These are phyloP conservation scores for Yponomeuta plumbellus DNA, from an alignment of 2,888 invertebrate genomes.

Conservation along the genomic window DNA sequence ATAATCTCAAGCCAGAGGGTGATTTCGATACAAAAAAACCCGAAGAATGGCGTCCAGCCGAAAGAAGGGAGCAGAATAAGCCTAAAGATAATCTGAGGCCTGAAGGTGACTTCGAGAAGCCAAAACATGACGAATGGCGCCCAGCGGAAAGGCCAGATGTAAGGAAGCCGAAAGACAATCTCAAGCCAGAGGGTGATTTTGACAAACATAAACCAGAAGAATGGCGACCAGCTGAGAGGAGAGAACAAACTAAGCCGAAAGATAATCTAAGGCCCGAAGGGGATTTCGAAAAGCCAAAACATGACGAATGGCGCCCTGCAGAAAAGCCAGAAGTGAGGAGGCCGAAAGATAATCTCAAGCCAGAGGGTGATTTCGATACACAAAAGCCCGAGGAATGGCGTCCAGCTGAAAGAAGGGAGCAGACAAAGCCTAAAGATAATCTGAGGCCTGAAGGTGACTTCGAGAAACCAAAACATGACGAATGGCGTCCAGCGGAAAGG, in stretches of 20 bases:
- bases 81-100: conserved; percentile 59
- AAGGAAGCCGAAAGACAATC: conserved; percentile 76
- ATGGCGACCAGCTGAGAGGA: conserved; percentile 52
- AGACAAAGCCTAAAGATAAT: conserved; percentile 57
- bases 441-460: conserved; percentile 60
- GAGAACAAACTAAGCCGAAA: conserved; percentile 44
- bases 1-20: conserved; percentile 66
- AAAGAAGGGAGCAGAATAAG: conserved; percentile 32
- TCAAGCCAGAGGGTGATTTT: conserved; percentile 76
- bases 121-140: conserved; percentile 41
- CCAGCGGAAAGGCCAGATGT: conserved; percentile 63
- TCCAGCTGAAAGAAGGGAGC: conserved; percentile 45
- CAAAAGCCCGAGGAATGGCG: conserved; percentile 42
- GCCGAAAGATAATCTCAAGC: conserved; percentile 72
- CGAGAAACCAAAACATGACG: conserved; percentile 46
- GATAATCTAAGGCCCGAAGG: conserved; percentile 75
- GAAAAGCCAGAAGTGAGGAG: conserved; percentile 60
- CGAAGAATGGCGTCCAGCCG: conserved; percentile 36
- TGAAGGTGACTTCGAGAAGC: conserved; percentile 66
- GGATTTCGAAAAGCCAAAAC: conserved; percentile 71
- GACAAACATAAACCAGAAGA: conserved; percentile 43
- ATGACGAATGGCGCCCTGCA: conserved; percentile 59
- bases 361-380: conserved; percentile 76
- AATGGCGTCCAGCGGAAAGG: conserved; percentile 51
- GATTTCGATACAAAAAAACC: conserved; percentile 58